Evolutionary conservation across 2,888 invertebrate species (phyloP).

Genomic region (Synanthedon formicaeformis): DNA sequence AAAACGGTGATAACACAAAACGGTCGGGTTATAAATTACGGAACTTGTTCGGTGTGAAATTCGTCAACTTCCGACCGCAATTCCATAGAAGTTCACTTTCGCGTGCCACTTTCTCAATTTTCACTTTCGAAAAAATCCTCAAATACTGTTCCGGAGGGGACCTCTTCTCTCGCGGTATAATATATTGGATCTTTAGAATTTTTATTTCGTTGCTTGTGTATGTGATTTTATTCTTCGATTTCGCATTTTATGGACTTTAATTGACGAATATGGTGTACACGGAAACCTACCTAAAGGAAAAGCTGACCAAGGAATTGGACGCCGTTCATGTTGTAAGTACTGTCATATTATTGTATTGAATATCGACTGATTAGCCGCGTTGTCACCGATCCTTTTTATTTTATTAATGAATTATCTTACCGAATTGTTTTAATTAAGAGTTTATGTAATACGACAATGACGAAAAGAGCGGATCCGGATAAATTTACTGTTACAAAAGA

Average conservation of each 20-base stretch:
- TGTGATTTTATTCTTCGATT: conserved; percentile 16
- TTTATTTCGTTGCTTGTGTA: conserved; percentile 32
- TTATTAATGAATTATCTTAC: conserved; percentile 25
- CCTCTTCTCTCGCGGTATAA: conserved; percentile 11
- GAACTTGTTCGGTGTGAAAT: conserved; percentile 43
- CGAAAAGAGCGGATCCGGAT: conserved; percentile 45
- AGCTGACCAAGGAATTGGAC: conserved; percentile 75
- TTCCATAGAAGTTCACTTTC: conserved; percentile 40
- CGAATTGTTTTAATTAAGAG: conserved; percentile 10
- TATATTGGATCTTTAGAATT: conserved; percentile 1
- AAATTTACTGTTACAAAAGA: conserved; percentile 54
- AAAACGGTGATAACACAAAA: conserved; percentile 14
- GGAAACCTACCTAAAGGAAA: conserved; percentile 74
- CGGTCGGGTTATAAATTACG: conserved; percentile 18
- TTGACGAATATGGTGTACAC: conserved; percentile 73
- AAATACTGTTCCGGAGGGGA: conserved; percentile 22
- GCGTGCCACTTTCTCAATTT: conserved; percentile 43
- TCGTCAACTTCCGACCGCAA: conserved; percentile 42
- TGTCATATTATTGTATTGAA: conserved; percentile 44
- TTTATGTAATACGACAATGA: conserved; percentile 26
- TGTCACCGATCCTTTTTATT: conserved; percentile 18
- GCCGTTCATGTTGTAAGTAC: conserved; percentile 79
- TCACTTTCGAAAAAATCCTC: conserved; percentile 50
- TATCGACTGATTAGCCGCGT: conserved; percentile 26
- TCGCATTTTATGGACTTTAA: conserved; percentile 36